These are phyloP conservation scores for Periophthalmus modestus DNA, from an alignment of 2,113 vertebrate species.

Conservation along the genomic window DNA sequence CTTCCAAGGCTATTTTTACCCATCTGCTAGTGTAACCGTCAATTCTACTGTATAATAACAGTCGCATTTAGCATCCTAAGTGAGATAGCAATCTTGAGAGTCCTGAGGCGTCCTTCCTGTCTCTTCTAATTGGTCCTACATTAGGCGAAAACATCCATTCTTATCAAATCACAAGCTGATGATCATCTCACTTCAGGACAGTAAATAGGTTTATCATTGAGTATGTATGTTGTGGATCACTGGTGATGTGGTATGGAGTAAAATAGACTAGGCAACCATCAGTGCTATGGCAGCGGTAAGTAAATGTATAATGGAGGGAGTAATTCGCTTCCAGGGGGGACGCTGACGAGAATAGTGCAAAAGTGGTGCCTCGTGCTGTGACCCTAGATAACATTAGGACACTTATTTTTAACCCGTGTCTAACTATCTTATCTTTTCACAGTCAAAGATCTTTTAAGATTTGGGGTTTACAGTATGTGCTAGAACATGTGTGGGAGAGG, in stretches of 20 bases:
- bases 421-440: not conserved
- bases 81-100: slow-evolving; percentile 2
- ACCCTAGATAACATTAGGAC: slow-evolving; percentile 1
- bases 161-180: slow-evolving; percentile 8
- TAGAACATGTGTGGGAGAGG: not conserved
- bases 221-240: slow-evolving; percentile 2
- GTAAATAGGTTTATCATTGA: slow-evolving; percentile 5
- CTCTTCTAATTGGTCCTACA: slow-evolving; percentile 5
- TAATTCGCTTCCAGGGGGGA: slow-evolving; percentile 18
- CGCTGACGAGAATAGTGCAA: slow-evolving; percentile 4
- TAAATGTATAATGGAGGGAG: slow-evolving; percentile 15
- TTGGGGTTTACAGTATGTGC: not conserved
- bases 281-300: not conserved
- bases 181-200: slow-evolving; percentile 11
- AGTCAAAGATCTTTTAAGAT: slow-evolving; percentile 5
- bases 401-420: not conserved
- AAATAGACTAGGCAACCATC: not conserved
- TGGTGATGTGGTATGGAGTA: slow-evolving; percentile 3
- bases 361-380: not conserved
- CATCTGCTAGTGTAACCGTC: not conserved
- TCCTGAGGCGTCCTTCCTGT: slow-evolving; percentile 8
- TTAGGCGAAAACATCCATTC: slow-evolving; percentile 3
- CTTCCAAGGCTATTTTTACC: not conserved
- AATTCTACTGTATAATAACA: not conserved
- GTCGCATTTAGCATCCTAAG: slow-evolving; percentile 7